These are phyloP conservation scores for Puffinus mauretanicus DNA, from an alignment of 2,113 vertebrate species.

Conservation along the genomic window DNA sequence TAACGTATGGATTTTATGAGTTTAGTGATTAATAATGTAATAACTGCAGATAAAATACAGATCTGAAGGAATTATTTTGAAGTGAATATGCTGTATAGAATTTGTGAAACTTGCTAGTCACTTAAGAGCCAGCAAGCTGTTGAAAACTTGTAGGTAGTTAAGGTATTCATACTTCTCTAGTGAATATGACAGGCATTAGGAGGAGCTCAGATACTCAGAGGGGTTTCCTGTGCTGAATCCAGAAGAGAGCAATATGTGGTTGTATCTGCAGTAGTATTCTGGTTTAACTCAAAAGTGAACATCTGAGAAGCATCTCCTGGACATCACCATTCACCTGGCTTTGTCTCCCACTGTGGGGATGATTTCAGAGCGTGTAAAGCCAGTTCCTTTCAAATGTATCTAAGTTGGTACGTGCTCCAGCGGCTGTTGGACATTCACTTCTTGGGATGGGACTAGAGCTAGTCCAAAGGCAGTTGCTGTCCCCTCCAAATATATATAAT, in stretches of 20 bases:
- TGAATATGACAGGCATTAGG: background rate
- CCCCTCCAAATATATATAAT: rapidly evolving
- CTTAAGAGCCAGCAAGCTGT: background rate
- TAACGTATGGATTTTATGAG: background rate
- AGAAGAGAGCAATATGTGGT: background rate
- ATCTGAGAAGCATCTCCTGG: background rate
- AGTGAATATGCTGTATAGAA: background rate
- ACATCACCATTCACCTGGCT: background rate
- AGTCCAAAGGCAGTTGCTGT: background rate
- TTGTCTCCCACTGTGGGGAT: background rate
- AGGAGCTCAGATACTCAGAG: background rate
- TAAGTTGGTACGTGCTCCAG: rapidly evolving
- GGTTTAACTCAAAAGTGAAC: background rate
- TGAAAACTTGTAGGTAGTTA: background rate
- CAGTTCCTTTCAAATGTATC: background rate
- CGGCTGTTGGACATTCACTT: background rate
- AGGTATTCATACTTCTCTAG: background rate
- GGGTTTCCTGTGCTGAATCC: background rate
- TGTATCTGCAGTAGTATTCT: background rate
- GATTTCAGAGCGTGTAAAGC: background rate
- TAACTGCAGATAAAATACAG: background rate
- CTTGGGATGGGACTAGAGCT: background rate
- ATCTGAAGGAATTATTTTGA: background rate
- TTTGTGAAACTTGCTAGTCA: background rate
- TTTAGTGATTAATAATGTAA: background rate